Percentiles rank a stretch among this genome's conserved stretches.
These are phyloP conservation scores for Torymus aiolomorphi DNA, from an alignment of 2,888 invertebrate genomes.

Conservation along the genomic window DNA sequence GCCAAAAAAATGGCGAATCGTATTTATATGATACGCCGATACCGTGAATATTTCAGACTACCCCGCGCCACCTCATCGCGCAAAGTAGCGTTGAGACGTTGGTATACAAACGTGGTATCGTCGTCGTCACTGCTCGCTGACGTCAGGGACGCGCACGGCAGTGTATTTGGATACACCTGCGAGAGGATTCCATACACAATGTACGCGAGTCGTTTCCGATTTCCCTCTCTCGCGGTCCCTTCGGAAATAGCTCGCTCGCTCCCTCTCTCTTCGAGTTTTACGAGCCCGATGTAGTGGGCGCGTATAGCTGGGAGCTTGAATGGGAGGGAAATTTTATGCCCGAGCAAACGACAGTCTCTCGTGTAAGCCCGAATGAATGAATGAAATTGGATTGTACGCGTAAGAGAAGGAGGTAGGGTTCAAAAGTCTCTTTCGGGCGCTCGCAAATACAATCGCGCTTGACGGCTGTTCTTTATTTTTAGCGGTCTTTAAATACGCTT, in stretches of 20 bases:
- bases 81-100: slow-evolving; percentile 2
- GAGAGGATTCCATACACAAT: neutral
- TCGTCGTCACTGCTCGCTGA: slow-evolving; percentile 4
- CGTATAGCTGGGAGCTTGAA: neutral
- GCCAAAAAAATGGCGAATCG: slow-evolving; percentile 10
- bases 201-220: slow-evolving; percentile 7
- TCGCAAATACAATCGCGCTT: neutral
- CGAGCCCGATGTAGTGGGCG: too few relatives aligned
- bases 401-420: too few relatives aligned
- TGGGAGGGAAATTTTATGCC: slow-evolving; percentile 6
- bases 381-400: neutral
- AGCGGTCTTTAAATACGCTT: neutral
- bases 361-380: neutral
- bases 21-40: slow-evolving; percentile 24
- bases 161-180: too few relatives aligned
- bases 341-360: neutral
- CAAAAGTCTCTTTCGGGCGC: too few relatives aligned
- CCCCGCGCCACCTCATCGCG: slow-evolving; percentile 11
- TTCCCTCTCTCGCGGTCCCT: neutral
- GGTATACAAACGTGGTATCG: neutral
- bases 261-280: neutral
- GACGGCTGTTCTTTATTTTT: neutral
- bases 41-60: slow-evolving; percentile 32
- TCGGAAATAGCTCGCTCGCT: neutral
- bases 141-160: slow-evolving; percentile 2